These are phyloP conservation scores for Myopa tessellatipennis DNA, from an alignment of 2,888 invertebrate species.

Conservation along the genomic window DNA sequence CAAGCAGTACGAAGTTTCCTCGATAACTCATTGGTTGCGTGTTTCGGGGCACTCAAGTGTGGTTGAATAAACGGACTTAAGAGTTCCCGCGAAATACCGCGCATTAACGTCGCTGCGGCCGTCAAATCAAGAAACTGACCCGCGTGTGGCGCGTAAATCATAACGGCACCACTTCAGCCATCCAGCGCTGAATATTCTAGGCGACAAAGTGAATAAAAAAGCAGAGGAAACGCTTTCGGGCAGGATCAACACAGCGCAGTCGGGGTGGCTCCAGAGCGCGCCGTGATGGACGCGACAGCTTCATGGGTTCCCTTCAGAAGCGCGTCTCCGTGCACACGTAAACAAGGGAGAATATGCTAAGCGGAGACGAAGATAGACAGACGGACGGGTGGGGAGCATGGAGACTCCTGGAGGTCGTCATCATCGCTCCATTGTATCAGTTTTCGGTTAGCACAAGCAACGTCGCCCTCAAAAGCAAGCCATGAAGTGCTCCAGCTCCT, in stretches of 20 bases:
- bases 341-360: no score
- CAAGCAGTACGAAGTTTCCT: background rate
- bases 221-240: no score
- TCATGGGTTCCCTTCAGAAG: slow-evolving; percentile 47
- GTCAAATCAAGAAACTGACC: background rate
- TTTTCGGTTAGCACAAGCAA: no score
- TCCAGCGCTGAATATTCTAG: slow-evolving; percentile 9
- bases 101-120: background rate
- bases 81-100: background rate
- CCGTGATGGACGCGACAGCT: slow-evolving; percentile 50
- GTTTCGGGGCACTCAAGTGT: slow-evolving; percentile 15
- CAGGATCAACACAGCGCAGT: background rate
- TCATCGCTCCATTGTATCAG: no score
- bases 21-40: slow-evolving; percentile 25
- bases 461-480: no score
- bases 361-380: no score
- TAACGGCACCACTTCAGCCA: slow-evolving; percentile 9
- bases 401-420: no score
- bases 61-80: background rate
- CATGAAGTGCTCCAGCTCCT: no score
- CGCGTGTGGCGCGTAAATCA: slow-evolving; percentile 26
- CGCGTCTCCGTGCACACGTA: background rate
- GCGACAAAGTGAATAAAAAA: slow-evolving; percentile 8
- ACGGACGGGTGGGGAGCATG: no score
- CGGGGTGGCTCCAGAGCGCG: background rate